phyloP scores from a whole-genome alignment of 2,113 vertebrate genomes.

The Columbina picui region DNA sequence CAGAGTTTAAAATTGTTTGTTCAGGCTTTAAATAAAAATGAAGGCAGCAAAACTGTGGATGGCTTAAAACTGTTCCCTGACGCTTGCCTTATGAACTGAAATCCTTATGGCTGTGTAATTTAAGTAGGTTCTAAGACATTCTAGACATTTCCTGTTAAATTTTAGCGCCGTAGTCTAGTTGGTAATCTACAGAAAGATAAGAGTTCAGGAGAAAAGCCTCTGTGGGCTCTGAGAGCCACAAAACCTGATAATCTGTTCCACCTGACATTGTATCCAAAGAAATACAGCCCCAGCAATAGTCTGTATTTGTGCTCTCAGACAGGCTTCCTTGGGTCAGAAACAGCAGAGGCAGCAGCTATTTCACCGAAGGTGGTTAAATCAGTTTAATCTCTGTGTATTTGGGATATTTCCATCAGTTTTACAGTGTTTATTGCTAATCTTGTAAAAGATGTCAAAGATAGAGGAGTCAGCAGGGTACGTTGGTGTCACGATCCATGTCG shows the following conservation, averaged over 20 bases:
- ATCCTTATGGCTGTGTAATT: neutral
- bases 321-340: neutral
- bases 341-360: neutral
- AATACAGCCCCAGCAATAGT: neutral
- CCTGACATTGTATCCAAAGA: neutral
- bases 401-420: neutral
- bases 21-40: neutral
- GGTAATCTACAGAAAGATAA: neutral
- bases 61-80: neutral
- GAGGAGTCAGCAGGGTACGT: accelerated
- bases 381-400: neutral
- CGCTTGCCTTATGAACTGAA: neutral
- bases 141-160: neutral
- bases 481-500: neutral
- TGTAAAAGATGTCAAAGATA: neutral
- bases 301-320: neutral
- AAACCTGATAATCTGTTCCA: neutral
- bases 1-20: neutral
- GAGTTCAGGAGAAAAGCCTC: neutral
- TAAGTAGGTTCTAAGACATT: neutral
- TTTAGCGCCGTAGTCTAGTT: neutral
- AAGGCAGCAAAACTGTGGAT: neutral
- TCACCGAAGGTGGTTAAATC: neutral
- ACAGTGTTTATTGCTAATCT: neutral
- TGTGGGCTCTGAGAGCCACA: neutral